Evolutionary conservation across 1,140 invertebrate genomes (phyloP), one percentile per base, ranked within the genome.

Genomic region (Plutomurus gul): DNA sequence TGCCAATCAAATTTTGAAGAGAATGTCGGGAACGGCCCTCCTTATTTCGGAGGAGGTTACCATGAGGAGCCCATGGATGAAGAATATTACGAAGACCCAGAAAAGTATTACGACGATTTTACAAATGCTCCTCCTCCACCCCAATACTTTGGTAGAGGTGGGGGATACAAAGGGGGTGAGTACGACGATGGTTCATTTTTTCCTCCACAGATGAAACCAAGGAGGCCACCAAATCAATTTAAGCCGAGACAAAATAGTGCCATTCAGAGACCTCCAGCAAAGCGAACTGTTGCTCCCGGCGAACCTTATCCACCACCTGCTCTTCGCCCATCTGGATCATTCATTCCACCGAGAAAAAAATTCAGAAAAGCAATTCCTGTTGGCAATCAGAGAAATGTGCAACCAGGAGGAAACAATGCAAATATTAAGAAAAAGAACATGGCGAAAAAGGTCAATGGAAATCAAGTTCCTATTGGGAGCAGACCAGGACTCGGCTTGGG

Each of bases 241-340:
- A 2, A 65, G 5, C 51, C 37, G 10, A 39, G 36, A 7, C 25
- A 51, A 30, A 51, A 22, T 4, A 8, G 16, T 18, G 22, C 1
- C 10, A 8, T 20, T 3, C 18, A 51, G 27, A 18, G 47, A 16
- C 2, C 25, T 0, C 73, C 73, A 11, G 43, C 20, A 39, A 33
- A 65, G 30, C 16, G 27, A 18, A 20, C 20, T n/a, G 56, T 60
- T 0, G 46, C 43, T 49, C 71, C 36, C 3, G 70, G 65, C 16
- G 77, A 79, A 25, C 71, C 77, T 1, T 79, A 79, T 30, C 71
- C 77, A 18, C 43, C 77, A 6, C 77, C 77, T 40, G 47, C 77
- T 6, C 43, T 56, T 5, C 39, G 39, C 2, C 27, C 25, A 22
- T 11, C 30, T 20, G 5, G 40, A 25, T 30, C 46, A 2, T 60